Evolutionary conservation across 2,797 vertebrate species (phyloP).

Genomic region (Octomys mimax): DNA sequence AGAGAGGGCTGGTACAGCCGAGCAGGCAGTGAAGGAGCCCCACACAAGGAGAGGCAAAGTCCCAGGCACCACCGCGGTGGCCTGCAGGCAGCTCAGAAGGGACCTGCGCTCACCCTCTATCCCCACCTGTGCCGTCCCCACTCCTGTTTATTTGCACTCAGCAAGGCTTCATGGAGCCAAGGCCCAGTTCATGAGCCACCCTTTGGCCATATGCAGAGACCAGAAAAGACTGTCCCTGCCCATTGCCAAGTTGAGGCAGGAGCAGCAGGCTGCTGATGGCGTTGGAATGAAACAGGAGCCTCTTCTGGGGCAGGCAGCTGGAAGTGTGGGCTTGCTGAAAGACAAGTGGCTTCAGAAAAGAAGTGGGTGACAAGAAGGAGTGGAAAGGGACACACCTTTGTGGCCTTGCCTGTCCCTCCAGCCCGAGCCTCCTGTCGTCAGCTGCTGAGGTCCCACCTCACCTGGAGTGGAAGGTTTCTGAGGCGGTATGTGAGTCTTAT

Average conservation of each 20-base stretch:
- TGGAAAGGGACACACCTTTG: neutral
- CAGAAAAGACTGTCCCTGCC: conserved; percentile 80
- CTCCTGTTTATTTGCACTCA: conserved; percentile 85
- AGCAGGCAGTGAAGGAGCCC: neutral
- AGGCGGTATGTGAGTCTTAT: neutral
- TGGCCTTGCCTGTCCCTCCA: neutral
- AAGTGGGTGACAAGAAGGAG: neutral
- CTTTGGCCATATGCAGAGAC: conserved; percentile 83
- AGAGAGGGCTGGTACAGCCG: neutral
- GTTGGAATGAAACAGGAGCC: conserved; percentile 74
- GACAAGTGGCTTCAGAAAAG: conserved; percentile 38
- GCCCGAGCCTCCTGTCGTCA: neutral
- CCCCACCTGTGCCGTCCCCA: conserved; percentile 74
- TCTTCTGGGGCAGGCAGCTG: conserved; percentile 63
- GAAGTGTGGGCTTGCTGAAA: conserved; percentile 62
- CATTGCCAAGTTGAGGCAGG: conserved; percentile 84
- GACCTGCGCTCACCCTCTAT: rapidly evolving
- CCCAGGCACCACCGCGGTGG: neutral
- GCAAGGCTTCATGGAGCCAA: conserved; percentile 85
- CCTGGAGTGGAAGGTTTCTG: neutral
- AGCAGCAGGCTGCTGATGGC: conserved; percentile 76
- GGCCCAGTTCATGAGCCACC: conserved; percentile 83
- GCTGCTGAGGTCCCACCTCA: neutral
- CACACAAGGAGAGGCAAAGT: neutral
- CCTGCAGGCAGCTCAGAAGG: neutral